Evolutionary conservation across 2,797 vertebrate species (phyloP).

Genomic region (Alfaro cultratus): DNA sequence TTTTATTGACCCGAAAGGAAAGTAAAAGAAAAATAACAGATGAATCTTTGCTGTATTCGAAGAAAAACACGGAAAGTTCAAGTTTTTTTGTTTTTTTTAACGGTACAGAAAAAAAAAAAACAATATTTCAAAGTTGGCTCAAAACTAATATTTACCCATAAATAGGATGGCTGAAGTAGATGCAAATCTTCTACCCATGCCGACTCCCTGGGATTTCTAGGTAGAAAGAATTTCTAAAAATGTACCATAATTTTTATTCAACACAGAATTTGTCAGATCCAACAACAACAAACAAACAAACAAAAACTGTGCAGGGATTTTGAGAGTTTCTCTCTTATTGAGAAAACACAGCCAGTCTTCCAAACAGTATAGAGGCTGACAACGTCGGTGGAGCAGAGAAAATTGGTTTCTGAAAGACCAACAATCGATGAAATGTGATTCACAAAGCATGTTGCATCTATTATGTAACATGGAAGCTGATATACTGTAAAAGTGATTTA

Average conservation of each 20-base stretch:
- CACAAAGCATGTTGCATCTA: neutral
- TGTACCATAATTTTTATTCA: neutral
- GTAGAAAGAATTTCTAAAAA: neutral
- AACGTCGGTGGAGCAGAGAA: neutral
- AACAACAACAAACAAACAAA: neutral
- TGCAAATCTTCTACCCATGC: neutral
- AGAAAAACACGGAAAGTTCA: too few relatives aligned
- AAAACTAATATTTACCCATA: neutral
- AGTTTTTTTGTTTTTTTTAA: neutral
- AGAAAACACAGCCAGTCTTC: neutral
- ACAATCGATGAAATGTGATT: constrained; percentile 3
- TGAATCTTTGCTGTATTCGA: neutral
- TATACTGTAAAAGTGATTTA: neutral
- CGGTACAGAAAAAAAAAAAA: neutral
- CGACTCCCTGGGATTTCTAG: neutral
- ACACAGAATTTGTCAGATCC: neutral
- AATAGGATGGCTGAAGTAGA: neutral
- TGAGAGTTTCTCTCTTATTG: neutral
- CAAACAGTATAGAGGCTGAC: neutral
- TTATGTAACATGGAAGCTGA: neutral
- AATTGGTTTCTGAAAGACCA: constrained; percentile 1
- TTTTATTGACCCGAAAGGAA: neutral
- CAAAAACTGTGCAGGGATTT: neutral
- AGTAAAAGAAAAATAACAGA: neutral
- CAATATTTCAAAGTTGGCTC: neutral